Base-by-base conservation (phyloP, 2,113 vertebrate genomes). In the Brachyhypopomus gauderio region DNA sequence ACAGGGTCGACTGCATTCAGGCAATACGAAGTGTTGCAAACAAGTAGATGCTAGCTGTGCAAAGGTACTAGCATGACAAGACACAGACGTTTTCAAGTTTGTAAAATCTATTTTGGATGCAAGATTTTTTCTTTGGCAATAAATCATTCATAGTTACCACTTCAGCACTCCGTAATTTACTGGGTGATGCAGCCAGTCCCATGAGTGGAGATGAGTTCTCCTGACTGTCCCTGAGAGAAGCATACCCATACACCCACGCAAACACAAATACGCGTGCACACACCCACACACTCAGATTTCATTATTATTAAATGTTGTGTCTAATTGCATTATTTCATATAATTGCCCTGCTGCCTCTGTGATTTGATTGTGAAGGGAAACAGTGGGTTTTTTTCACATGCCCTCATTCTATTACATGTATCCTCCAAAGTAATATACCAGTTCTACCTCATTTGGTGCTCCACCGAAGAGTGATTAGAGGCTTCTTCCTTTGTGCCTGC, bases 171-270 rank as follows among this genome's bases (percentile, higher is more conserved):
- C 93, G 95, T 80, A 93, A 93, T 23, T 91, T 90, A 85, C 91
- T 89, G 20, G 93, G 90, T 75, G 93, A 94, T 86, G 89, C 93
- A 84, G 94, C 92, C 1, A 93, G 91, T 55, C 67, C 79, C 17
- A 71, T 71, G 64, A 92, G 91, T 25, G 95, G 94, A 67, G 91
- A 90, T 5, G 93, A 91, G n/a, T 88, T 93, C 86, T 94, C 94
- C 0, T 93, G 93, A 58, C 91, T n/a, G n/a, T n/a, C n/a, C n/a
- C n/a, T 75, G 52, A 67, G 30, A 41, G 9, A 36, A 17, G 56
- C 23, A 52, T 2, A 55, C 22, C 75, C 11, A 6, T 19, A 85
- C 8, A 38, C 3, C 59, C 30, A 70, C n/a, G 38, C 4, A 62
- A 14, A 79, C 11, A 8, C 25, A 85, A 3, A 30, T 3, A 30